Percentiles rank a stretch among this genome's conserved stretches.
These are phyloP conservation scores for Stylophora pistillata DNA, from an alignment of 64 coral and sea anemone genomes.

Conservation along the genomic window DNA sequence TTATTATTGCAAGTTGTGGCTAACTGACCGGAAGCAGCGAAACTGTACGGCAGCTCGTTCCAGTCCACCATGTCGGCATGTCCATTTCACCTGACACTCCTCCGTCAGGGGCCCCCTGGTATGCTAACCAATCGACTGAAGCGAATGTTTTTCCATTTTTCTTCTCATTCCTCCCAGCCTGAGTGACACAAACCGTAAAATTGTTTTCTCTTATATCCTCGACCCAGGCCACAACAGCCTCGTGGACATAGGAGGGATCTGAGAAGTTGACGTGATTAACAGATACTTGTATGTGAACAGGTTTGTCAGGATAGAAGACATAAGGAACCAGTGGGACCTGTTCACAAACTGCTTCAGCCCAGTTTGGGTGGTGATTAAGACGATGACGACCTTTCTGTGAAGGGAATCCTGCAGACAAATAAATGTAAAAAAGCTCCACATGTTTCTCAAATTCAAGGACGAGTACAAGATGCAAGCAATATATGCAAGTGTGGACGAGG, in stretches of 20 bases:
- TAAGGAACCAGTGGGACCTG: constrained; percentile 43
- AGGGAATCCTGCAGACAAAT: constrained; percentile 55
- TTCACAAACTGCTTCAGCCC: constrained; percentile 43
- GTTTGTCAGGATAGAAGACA: constrained; percentile 80
- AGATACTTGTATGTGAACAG: constrained; percentile 61
- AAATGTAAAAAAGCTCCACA: neutral
- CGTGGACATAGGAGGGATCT: constrained; percentile 48
- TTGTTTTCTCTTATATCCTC: constrained; percentile 55
- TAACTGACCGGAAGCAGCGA: neutral
- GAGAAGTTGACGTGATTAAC: constrained; percentile 66
- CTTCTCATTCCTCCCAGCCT: constrained; percentile 44
- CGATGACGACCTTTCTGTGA: constrained; percentile 44
- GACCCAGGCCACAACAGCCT: constrained; percentile 69
- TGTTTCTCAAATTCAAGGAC: neutral
- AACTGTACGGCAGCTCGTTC: constrained; percentile 29
- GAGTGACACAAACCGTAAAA: constrained; percentile 63
- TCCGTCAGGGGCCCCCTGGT: constrained; percentile 52
- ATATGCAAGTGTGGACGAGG: no score
- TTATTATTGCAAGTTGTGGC: no score
- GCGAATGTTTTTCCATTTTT: constrained; percentile 15
- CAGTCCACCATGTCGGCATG: constrained; percentile 49
- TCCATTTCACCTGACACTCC: constrained; percentile 27
- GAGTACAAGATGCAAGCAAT: no score
- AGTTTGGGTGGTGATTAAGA: neutral
- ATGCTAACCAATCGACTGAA: constrained; percentile 60